These are phyloP conservation scores for Idaea dimidiata DNA, from an alignment of 2,888 invertebrate species.

Conservation along the genomic window DNA sequence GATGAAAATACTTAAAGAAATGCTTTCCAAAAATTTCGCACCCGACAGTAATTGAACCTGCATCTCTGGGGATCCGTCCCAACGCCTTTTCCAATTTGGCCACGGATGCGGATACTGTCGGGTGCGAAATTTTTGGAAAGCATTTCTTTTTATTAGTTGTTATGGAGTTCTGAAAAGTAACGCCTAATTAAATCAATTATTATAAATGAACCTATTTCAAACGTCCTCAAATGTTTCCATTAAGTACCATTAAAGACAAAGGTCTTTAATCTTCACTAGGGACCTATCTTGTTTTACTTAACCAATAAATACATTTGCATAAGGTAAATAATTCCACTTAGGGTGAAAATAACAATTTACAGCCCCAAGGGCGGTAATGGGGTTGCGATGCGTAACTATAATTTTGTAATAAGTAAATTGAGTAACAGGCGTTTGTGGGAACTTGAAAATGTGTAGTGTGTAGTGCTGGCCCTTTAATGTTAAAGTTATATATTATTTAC, in stretches of 20 bases:
- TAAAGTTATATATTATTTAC: too few relatives aligned
- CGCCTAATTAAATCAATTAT: too few relatives aligned
- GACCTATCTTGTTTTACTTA: conserved; percentile 1
- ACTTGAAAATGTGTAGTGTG: background rate
- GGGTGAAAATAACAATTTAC: background rate
- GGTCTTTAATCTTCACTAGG: background rate
- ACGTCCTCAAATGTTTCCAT: background rate
- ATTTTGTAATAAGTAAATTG: background rate
- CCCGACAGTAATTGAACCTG: too few relatives aligned
- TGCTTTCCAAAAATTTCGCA: too few relatives aligned
- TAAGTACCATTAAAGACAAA: background rate
- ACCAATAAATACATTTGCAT: background rate
- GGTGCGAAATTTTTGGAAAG: too few relatives aligned
- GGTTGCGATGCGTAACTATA: background rate
- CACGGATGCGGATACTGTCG: too few relatives aligned
- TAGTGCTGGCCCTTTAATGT: background rate
- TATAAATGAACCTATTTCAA: too few relatives aligned
- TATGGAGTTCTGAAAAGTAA: too few relatives aligned
- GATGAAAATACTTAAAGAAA: too few relatives aligned
- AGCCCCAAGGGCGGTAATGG: background rate
- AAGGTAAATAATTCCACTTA: conserved; percentile 1
- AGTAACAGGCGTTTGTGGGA: background rate
- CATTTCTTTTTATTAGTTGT: too few relatives aligned
- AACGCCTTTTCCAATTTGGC: too few relatives aligned
- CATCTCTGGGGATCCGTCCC: too few relatives aligned